phyloP scores from a whole-genome alignment of 2,797 vertebrate species.

The Tragelaphus eurycerus region DNA sequence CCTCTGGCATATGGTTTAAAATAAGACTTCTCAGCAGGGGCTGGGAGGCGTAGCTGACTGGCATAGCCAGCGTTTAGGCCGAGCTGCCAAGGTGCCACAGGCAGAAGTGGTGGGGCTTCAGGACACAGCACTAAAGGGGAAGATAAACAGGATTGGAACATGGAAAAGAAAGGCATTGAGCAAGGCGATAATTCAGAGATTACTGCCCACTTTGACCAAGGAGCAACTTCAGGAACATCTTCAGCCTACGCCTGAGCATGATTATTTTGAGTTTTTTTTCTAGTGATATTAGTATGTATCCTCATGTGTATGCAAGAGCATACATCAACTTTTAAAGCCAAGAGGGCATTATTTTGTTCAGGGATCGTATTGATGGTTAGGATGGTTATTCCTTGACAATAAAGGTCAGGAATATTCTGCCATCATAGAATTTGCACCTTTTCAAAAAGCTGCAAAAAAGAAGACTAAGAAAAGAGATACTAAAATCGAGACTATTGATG shows the following conservation, averaged over 20 bases:
- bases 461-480: constrained; percentile 97
- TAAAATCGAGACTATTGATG: constrained; percentile 95
- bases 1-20: neutral
- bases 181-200: constrained; percentile 96
- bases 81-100: neutral
- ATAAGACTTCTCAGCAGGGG: neutral
- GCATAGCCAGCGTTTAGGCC: neutral
- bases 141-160: constrained; percentile 90
- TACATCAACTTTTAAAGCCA: constrained; percentile 99
- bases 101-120: constrained; percentile 50
- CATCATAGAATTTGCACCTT: constrained; percentile 97
- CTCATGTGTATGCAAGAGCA: constrained; percentile 96
- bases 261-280: constrained; percentile 99
- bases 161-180: constrained; percentile 96
- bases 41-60: neutral
- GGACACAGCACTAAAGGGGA: constrained; percentile 76
- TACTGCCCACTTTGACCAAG: constrained; percentile 95
- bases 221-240: constrained; percentile 97
- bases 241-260: constrained; percentile 94
- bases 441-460: constrained; percentile 98
- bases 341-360: constrained; percentile 97
- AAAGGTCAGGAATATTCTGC: constrained; percentile 98
- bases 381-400: constrained; percentile 92
- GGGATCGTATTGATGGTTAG: constrained; percentile 98
- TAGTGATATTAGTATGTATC: constrained; percentile 96